Conservation (phyloP, 2,888 invertebrate genomes). For the Heteromurus nitidus region DNA sequence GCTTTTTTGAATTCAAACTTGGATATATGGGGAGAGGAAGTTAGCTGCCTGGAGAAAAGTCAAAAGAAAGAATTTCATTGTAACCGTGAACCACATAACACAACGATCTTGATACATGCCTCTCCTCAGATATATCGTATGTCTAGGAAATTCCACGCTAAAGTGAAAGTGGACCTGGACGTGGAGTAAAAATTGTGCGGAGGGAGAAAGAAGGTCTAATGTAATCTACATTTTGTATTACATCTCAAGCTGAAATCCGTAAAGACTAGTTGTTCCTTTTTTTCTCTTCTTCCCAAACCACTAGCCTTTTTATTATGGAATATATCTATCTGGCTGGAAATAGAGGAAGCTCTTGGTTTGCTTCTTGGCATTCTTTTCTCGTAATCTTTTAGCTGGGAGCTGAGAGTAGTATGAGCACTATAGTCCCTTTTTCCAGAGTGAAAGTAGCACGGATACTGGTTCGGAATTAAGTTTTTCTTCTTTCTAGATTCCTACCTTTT, state of each 20-base stretch:
- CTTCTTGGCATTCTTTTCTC: constrained; percentile 42
- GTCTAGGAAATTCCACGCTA: no score
- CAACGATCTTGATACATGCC: background rate
- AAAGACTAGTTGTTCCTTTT: constrained; percentile 13
- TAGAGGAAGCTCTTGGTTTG: background rate
- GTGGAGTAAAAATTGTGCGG: background rate
- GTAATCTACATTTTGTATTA: constrained; percentile 36
- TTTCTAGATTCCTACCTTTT: no score
- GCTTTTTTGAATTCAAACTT: constrained; percentile 3
- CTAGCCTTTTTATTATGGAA: constrained; percentile 14
- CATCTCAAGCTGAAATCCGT: background rate
- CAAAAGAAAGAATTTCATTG: constrained; percentile 35
- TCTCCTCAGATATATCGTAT: no score
- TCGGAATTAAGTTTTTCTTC: no score
- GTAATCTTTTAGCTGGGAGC: constrained; percentile 23
- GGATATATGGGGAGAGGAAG: no score
- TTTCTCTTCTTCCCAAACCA: constrained; percentile 5
- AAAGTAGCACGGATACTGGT: background rate
- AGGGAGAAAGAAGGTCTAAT: constrained; percentile 15
- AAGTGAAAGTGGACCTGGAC: constrained; percentile 3
- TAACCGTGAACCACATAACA: constrained; percentile 35
- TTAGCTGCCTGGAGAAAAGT: no score
- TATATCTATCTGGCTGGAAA: background rate
- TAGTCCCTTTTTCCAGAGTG: no score
- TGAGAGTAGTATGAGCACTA: no score